Conservation (phyloP, 2,113 vertebrate species). For the Gavia stellata region DNA sequence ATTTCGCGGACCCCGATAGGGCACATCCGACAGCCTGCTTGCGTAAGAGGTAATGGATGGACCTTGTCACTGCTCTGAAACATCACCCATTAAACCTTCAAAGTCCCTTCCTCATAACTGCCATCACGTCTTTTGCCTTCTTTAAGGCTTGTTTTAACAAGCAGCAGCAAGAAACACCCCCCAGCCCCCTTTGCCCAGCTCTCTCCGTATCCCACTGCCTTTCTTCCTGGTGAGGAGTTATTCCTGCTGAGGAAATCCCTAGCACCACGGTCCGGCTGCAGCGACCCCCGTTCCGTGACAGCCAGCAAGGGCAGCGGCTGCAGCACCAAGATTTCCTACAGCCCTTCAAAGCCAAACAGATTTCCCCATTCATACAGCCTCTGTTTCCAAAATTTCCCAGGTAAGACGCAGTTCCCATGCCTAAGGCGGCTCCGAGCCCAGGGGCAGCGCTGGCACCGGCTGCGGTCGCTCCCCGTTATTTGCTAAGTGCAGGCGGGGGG, state of each 20-base stretch:
- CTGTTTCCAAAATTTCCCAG: neutral
- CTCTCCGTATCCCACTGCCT: neutral
- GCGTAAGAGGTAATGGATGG: neutral
- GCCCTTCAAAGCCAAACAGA: neutral
- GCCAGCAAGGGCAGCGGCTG: no score
- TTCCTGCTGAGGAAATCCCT: neutral
- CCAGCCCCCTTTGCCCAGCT: neutral
- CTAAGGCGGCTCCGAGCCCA: neutral
- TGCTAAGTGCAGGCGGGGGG: fast-evolving
- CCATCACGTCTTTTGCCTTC: neutral
- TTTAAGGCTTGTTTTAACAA: neutral
- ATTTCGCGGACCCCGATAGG: fast-evolving
- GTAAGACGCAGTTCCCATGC: neutral
- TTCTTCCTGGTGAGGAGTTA: neutral
- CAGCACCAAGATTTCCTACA: neutral
- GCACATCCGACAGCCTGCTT: neutral
- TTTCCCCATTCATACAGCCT: neutral
- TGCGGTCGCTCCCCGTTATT: fast-evolving
- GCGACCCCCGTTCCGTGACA: fast-evolving
- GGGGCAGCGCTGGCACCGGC: neutral
- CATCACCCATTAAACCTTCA: neutral
- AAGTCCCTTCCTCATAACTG: neutral
- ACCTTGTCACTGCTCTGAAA: neutral
- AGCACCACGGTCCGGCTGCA: fast-evolving
- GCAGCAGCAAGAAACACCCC: neutral